Evolutionary conservation across 1,140 invertebrate genomes (phyloP).

Genomic region (Ostrea edulis): DNA sequence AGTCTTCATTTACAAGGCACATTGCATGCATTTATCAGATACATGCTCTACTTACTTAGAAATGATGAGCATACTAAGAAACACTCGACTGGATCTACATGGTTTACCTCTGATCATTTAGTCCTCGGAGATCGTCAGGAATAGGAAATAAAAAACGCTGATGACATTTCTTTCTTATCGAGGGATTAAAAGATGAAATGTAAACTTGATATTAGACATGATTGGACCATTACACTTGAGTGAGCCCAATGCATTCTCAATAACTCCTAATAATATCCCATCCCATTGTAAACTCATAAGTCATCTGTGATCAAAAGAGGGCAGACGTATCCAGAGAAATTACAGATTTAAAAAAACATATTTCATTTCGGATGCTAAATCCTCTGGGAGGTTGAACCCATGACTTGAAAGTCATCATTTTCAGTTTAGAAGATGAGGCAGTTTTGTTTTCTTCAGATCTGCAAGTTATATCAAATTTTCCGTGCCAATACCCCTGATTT

Average conservation of each 20-base stretch:
- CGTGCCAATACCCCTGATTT: constrained; percentile 45
- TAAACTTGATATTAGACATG: not conserved
- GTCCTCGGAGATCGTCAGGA: not conserved
- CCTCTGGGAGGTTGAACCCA: not conserved
- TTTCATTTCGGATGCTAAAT: constrained; percentile 29
- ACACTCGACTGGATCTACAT: not conserved
- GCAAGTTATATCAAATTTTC: constrained; percentile 34
- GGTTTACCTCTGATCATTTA: not conserved
- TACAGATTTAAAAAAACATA: constrained; percentile 31
- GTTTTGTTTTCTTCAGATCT: constrained; percentile 33
- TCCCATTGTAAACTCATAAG: constrained; percentile 23
- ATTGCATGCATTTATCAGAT: too few relatives aligned
- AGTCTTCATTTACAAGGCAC: too few relatives aligned
- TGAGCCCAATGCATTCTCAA: constrained; percentile 23
- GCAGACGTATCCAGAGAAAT: constrained; percentile 20
- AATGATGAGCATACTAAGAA: too few relatives aligned
- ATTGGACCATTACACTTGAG: constrained; percentile 7
- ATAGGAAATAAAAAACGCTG: not conserved
- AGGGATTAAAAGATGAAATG: constrained; percentile 32
- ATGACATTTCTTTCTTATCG: not conserved
- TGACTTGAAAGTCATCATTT: constrained; percentile 18
- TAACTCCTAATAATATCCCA: constrained; percentile 1
- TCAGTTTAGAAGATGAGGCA: constrained; percentile 8
- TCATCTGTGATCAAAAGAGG: constrained; percentile 31
- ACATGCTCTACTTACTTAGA: too few relatives aligned